phyloP scores from a whole-genome alignment of 2,888 invertebrate genomes.

The Drosophila paucipuncta region DNA sequence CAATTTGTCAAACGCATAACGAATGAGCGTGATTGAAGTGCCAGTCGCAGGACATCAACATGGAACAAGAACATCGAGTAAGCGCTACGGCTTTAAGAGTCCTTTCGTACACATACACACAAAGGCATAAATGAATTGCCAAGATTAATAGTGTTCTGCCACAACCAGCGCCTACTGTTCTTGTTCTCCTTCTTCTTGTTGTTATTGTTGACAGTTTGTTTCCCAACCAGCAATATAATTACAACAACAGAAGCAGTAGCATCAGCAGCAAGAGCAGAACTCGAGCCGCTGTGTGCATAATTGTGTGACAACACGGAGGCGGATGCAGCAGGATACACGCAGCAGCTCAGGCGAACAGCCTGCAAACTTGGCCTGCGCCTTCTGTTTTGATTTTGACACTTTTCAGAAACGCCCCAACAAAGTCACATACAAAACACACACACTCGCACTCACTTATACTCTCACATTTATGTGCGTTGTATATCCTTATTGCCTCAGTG shows the following conservation, averaged over 20 bases:
- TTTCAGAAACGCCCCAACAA: conserved; percentile 49
- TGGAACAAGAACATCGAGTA: conserved; percentile 7
- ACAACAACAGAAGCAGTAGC: conserved; percentile 58
- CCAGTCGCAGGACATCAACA: conserved; percentile 53
- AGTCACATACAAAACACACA: conserved; percentile 4
- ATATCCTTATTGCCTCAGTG: conserved; percentile 70
- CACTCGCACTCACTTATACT: conserved; percentile 1
- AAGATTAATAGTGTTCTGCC: conserved; percentile 78
- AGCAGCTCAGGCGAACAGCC: conserved; percentile 36
- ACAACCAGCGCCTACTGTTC: conserved; percentile 25
- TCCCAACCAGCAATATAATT: conserved; percentile 69
- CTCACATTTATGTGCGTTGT: neutral
- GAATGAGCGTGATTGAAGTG: conserved; percentile 79
- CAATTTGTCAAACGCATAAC: conserved; percentile 79
- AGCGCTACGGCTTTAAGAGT: conserved; percentile 40
- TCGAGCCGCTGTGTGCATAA: conserved; percentile 72
- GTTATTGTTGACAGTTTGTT: conserved; percentile 73
- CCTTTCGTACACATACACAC: conserved; percentile 11
- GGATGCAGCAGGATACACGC: conserved; percentile 57
- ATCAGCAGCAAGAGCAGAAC: conserved; percentile 22
- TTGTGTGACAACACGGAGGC: conserved; percentile 73
- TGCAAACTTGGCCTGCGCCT: conserved; percentile 68
- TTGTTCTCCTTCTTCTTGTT: conserved; percentile 32
- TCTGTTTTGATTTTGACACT: conserved; percentile 78
- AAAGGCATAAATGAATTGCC: conserved; percentile 58